phyloP scores from a whole-genome alignment of 2,888 invertebrate species.

The Criorhina ranunculi region DNA sequence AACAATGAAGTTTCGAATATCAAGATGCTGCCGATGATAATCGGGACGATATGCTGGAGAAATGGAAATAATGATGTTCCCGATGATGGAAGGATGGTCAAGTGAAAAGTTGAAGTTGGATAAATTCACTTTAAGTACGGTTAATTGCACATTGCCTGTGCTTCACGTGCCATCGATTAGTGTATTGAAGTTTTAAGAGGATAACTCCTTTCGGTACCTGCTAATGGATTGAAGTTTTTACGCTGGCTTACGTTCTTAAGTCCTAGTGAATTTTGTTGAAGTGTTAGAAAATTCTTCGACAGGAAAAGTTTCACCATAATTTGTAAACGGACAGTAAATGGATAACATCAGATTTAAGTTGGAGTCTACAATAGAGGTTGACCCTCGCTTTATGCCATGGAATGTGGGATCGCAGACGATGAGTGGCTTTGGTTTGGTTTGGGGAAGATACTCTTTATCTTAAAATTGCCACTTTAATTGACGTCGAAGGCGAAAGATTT shows the following conservation, averaged over 20 bases:
- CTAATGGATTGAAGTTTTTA: slow-evolving; percentile 4
- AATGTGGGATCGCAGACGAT: background rate
- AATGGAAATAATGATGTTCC: slow-evolving; percentile 23
- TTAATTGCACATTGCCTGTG: background rate
- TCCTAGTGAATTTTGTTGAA: slow-evolving; percentile 12
- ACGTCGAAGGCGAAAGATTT: no score
- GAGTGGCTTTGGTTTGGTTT: background rate
- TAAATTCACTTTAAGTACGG: slow-evolving; percentile 35
- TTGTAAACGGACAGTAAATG: background rate
- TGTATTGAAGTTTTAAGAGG: slow-evolving; percentile 1
- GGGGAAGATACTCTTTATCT: background rate
- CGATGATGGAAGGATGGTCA: background rate
- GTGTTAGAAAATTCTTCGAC: background rate
- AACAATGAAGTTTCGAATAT: slow-evolving; percentile 24
- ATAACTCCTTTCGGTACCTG: slow-evolving; percentile 5
- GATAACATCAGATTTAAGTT: background rate
- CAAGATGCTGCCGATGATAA: slow-evolving; percentile 22
- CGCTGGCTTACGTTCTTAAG: slow-evolving; percentile 9
- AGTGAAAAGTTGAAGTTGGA: slow-evolving; percentile 23
- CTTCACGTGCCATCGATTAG: slow-evolving; percentile 17
- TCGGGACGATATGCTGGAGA: slow-evolving; percentile 12
- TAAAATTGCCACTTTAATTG: background rate
- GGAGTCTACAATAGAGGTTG: background rate
- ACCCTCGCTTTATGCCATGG: background rate
- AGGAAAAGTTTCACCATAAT: background rate